Conservation (phyloP, 92 coral and sea anemone genomes). For the Heliopora coerulea region DNA sequence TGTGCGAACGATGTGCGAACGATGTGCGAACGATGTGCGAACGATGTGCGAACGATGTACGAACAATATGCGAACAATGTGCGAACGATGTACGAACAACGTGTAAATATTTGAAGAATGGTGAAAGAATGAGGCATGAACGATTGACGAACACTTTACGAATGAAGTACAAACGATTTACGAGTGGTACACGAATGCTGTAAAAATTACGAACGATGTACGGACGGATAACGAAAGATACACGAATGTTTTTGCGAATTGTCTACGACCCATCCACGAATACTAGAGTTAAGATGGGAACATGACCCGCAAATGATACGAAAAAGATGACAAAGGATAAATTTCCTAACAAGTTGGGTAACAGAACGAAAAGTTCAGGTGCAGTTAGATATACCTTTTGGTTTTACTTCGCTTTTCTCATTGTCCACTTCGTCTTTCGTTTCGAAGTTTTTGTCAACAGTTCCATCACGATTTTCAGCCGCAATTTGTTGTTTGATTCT, state of each 20-base stretch:
- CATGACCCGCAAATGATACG: too few relatives aligned
- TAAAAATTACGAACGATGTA: too few relatives aligned
- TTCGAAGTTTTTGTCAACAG: constrained; percentile 39
- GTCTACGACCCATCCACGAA: too few relatives aligned
- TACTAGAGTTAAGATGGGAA: too few relatives aligned
- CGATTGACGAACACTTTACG: constrained; percentile 2
- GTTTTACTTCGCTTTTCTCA: constrained; percentile 26
- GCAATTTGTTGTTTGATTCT: constrained; percentile 94
- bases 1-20: not conserved
- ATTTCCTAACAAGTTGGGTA: too few relatives aligned
- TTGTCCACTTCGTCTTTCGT: constrained; percentile 23
- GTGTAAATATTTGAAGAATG: not conserved
- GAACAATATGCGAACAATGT: not conserved
- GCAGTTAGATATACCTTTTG: constrained; percentile 43
- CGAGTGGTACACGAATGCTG: not conserved
- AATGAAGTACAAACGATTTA: not conserved
- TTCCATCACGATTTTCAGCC: constrained; percentile 75
- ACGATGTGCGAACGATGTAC: not conserved
- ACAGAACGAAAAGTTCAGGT: constrained; percentile 16
- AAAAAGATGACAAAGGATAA: too few relatives aligned
- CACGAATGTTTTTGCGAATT: not conserved
- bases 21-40: not conserved
- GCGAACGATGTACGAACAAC: not conserved
- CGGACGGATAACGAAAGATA: not conserved
- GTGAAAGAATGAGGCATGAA: constrained; percentile 4